Evolutionary conservation across 2,888 invertebrate genomes (phyloP).

Genomic region (Saturnia japonica): DNA sequence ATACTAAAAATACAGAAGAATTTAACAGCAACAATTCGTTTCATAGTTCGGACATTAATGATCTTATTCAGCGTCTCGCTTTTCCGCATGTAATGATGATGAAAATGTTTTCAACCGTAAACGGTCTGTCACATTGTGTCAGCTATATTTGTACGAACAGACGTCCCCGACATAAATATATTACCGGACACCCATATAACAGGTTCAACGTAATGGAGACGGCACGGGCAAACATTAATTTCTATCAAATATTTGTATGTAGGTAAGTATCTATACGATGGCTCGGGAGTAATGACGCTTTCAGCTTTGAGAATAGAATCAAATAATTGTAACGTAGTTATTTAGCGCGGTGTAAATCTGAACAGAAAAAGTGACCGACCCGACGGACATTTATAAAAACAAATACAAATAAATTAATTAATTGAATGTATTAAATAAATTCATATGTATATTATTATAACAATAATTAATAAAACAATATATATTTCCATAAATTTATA

Average conservation of each 20-base stretch:
- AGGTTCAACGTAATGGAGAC: background rate
- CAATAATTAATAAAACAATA: too few species aligned
- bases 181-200: constrained; percentile 8
- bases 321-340: too few species aligned
- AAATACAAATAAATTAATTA: too few species aligned
- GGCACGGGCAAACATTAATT: constrained; percentile 16
- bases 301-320: background rate
- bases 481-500: too few species aligned
- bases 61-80: background rate
- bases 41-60: background rate
- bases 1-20: too few species aligned
- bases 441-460: too few species aligned
- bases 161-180: background rate
- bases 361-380: too few species aligned
- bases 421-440: too few species aligned
- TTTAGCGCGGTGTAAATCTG: too few species aligned
- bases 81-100: background rate
- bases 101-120: background rate
- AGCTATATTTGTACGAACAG: background rate
- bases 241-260: constrained; percentile 2
- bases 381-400: too few species aligned
- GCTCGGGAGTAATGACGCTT: background rate
- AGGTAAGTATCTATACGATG: too few species aligned
- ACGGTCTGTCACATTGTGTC: background rate
- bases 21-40: too few species aligned